Evolutionary conservation across 2,113 vertebrate genomes (phyloP).

Genomic region (Desmodus rotundus): DNA sequence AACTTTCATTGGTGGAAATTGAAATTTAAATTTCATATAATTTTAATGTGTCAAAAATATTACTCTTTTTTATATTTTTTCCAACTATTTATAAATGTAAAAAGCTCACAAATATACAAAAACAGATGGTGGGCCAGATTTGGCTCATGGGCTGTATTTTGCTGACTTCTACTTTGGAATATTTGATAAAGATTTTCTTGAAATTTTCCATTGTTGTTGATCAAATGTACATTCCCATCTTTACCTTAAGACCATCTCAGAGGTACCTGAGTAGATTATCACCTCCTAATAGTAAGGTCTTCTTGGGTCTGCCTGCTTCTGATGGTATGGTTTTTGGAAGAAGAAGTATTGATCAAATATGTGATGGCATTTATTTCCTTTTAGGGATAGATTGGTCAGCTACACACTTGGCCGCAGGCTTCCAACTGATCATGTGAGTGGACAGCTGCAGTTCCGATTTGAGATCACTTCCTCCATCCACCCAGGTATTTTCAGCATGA

Average conservation of each 20-base stretch:
- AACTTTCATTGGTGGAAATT: background rate
- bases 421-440: slow-evolving; percentile 97
- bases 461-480: slow-evolving; percentile 97
- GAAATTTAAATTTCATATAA: slow-evolving; percentile 10
- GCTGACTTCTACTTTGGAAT: background rate
- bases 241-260: background rate
- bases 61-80: background rate
- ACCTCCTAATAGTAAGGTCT: background rate
- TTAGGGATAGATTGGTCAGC: slow-evolving; percentile 95
- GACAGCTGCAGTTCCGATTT: slow-evolving; percentile 97
- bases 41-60: background rate
- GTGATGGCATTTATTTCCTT: slow-evolving; percentile 74
- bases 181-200: background rate
- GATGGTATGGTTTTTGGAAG: background rate
- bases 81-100: background rate
- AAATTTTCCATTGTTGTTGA: background rate
- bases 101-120: background rate
- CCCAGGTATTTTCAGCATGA: slow-evolving; percentile 85
- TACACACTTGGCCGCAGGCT: slow-evolving; percentile 94
- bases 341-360: background rate
- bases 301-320: background rate
- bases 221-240: background rate
- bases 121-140: background rate
- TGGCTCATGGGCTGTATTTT: background rate
- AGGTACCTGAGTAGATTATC: background rate